Conservation (phyloP, 1,140 invertebrate species). For the Oedothorax gibbosus region DNA sequence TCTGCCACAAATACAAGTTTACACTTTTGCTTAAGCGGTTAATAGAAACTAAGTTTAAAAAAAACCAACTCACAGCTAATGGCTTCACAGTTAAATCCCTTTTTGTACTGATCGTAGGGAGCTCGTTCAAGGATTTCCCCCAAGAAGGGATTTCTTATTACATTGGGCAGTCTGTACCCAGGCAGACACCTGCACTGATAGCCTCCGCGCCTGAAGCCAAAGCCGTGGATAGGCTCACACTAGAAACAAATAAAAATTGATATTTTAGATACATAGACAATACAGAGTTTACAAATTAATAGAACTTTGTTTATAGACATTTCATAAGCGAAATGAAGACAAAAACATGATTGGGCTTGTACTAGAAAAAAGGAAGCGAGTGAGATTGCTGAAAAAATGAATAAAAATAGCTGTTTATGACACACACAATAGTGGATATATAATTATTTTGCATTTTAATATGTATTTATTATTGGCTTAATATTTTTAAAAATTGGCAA, state of each 20-base stretch:
- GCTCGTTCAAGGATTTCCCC: conserved; percentile 95
- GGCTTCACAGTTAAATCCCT: conserved; percentile 89
- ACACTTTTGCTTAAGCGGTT: no score
- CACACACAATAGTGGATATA: no score
- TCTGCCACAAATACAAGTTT: no score
- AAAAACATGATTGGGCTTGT: no score
- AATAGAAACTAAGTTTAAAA: neutral
- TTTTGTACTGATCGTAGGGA: conserved; percentile 89
- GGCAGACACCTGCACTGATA: conserved; percentile 96
- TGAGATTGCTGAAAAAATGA: no score
- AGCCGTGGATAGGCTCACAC: conserved; percentile 97
- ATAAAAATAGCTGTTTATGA: no score
- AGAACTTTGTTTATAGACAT: neutral
- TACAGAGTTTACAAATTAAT: neutral
- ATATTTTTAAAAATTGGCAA: no score
- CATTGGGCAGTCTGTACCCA: conserved; percentile 86
- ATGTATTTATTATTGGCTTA: no score
- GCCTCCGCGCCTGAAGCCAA: conserved; percentile 93
- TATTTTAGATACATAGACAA: neutral
- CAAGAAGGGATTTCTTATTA: conserved; percentile 87
- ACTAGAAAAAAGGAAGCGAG: no score
- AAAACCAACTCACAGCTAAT: conserved; percentile 86
- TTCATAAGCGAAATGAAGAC: neutral
- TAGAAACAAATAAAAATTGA: conserved; percentile 68
- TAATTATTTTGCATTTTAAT: no score